Base-by-base conservation (phyloP, 2,888 invertebrate genomes). In the Hirtodrosophila alboralis region DNA sequence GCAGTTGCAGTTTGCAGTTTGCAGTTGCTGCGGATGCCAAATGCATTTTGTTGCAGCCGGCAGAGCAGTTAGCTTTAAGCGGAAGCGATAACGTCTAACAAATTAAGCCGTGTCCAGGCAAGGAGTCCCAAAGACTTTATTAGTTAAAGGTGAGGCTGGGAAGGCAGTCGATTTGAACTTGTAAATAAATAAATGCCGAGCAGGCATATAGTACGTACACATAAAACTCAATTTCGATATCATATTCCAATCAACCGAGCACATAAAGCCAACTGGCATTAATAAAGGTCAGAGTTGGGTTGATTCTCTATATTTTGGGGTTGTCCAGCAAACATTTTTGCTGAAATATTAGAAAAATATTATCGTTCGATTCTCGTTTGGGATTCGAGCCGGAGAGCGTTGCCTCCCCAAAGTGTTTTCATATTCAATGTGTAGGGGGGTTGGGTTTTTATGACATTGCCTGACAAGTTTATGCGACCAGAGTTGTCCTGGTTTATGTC, bases 191-290 rank as follows among this genome's bases (percentile, higher is more conserved):
- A 78, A 68, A 69, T 56, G 74, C 53, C 37, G 62, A 34, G 38
- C 48, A 38, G 51, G 51, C 76, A 77, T n/a, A n/a, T n/a, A n/a
- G n/a, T n/a, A n/a, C n/a, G n/a, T n/a, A n/a, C n/a, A n/a, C n/a
- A n/a, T 71, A 84, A 77, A 71, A 75, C 65, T 69, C 74, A 64
- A 78, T 76, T 81, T 77, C 79, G 68, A 80, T 88, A 89, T 89
- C 87, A 88, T 88, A 89, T 89, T 89, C 88, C 89, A 89, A 89
- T 89, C 89, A 89, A 87, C 76, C 83, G 61, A 63, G 78, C 75
- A 81, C 88, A 89, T 89, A 89, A 89, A 89, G 87, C 89, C 88
- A 89, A 84, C 89, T 89, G 89, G 84, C 63, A 59, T 52, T 56
- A 62, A 54, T 53, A 63, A 61, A 68, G 58, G 68, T 66, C 58